These are phyloP conservation scores for Epirrita christyi DNA, from an alignment of 2,888 invertebrate species.

Conservation along the genomic window DNA sequence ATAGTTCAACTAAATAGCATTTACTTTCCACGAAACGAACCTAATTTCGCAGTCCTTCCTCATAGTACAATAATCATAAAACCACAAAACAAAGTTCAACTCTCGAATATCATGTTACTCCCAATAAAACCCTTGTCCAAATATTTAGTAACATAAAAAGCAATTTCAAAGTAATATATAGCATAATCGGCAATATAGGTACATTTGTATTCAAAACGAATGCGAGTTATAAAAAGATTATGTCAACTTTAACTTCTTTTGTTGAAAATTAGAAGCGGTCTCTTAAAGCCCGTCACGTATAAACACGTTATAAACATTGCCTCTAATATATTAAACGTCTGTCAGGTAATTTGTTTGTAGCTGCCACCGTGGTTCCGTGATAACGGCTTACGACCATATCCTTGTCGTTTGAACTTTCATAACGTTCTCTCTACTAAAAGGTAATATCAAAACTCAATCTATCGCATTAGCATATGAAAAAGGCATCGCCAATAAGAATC, in stretches of 20 bases:
- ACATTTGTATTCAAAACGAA: slow-evolving; percentile 76
- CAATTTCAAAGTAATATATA: slow-evolving; percentile 80
- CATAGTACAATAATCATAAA: slow-evolving; percentile 78
- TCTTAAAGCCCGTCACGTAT: slow-evolving; percentile 75
- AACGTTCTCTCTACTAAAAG: neutral
- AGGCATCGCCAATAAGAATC: slow-evolving; percentile 68
- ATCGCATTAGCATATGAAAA: slow-evolving; percentile 78
- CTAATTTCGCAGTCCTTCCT: slow-evolving; percentile 73
- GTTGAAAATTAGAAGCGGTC: slow-evolving; percentile 73
- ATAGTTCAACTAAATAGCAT: slow-evolving; percentile 22
- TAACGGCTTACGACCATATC: slow-evolving; percentile 47
- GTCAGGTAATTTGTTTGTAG: slow-evolving; percentile 56
- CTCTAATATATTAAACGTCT: slow-evolving; percentile 73
- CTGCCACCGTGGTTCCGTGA: slow-evolving; percentile 25
- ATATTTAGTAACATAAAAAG: slow-evolving; percentile 83
- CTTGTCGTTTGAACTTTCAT: slow-evolving; percentile 33
- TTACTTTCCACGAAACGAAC: slow-evolving; percentile 45
- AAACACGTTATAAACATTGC: slow-evolving; percentile 71
- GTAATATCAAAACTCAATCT: slow-evolving; percentile 40
- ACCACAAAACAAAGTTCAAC: slow-evolving; percentile 67
- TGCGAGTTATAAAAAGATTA: slow-evolving; percentile 75
- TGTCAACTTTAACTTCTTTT: slow-evolving; percentile 78
- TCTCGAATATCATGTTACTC: slow-evolving; percentile 78
- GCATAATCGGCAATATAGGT: slow-evolving; percentile 68
- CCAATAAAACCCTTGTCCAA: slow-evolving; percentile 81